Evolutionary conservation across 2,888 invertebrate species (phyloP).

Genomic region (Falcaria lacertinaria): DNA sequence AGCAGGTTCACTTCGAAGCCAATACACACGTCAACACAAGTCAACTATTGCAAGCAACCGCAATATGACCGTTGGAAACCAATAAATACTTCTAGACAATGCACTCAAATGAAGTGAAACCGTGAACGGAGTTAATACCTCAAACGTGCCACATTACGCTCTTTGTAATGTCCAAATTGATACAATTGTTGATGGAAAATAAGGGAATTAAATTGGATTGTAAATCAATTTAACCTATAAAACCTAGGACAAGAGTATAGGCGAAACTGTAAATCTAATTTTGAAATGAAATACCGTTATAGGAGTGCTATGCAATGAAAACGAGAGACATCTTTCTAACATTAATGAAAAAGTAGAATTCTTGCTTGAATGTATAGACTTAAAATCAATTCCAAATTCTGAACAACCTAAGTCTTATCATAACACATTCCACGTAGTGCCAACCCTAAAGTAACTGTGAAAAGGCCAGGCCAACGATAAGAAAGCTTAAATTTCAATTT

Average conservation of each 20-base stretch:
- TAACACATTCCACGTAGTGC: not conserved
- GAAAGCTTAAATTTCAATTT: not conserved
- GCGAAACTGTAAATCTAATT: not conserved
- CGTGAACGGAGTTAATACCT: conserved; percentile 18
- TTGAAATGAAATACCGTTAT: not conserved
- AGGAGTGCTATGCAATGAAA: no score
- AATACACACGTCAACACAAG: conserved; percentile 11
- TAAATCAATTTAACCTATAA: conserved; percentile 15
- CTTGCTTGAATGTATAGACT: no score
- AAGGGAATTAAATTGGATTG: conserved; percentile 16
- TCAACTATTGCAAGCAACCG: conserved; percentile 19
- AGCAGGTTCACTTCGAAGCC: conserved; percentile 4
- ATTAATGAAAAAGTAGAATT: no score
- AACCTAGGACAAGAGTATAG: not conserved
- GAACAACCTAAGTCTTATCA: not conserved
- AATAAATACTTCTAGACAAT: conserved; percentile 35
- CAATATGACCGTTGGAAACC: conserved; percentile 19
- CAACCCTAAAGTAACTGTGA: not conserved
- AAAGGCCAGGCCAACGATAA: not conserved
- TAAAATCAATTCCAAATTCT: no score
- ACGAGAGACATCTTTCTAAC: no score
- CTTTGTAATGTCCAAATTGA: conserved; percentile 24
- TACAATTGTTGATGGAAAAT: conserved; percentile 23
- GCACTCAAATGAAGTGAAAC: conserved; percentile 32
- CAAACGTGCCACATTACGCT: conserved; percentile 37